Evolutionary conservation across 2,888 invertebrate species (phyloP), one percentile per base, ranked within the genome.

Genomic region (Caenorhabditis panamensis): DNA sequence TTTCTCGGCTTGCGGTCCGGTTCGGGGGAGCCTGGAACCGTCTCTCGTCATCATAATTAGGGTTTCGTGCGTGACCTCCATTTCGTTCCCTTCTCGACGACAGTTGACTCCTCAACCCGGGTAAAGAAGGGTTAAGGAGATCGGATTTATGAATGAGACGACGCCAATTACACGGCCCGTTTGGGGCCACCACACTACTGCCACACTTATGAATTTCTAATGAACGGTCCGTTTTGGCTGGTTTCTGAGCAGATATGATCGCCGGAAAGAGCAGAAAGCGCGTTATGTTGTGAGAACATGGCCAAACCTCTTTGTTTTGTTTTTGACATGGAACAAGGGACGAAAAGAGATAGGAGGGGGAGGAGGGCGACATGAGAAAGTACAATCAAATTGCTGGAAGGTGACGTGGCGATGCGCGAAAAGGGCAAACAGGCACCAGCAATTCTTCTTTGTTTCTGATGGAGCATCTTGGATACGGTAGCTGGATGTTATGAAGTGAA

Each of bases 41-140:
- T 58, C 68, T n/a, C 41, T 54, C 54, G 54, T 59, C 58, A 53
- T 71, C 54, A 71, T 71, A 63, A 71, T 71, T 71, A 71, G 62
- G 54, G 71, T 26, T 59, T 47, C 62, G 44, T 64, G 69, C 69
- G 69, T 71, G 71, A 71, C 71, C 71, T 71, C 71, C 62, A 71
- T 71, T 71, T 71, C 71, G 56, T 20, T 36, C 26, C 54, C 24
- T 31, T 56, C 66, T 67, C 58, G 41, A 22, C 26, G 62, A 71
- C 71, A 63, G 71, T 71, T 71, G 71, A 71, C 71, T 63, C 62
- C 16, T 54, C n/a, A n/a, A 28, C 28, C 18, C 36, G 18, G 51
- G 5, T 36, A 16, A 37, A 37, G 37, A n/a, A 18, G 22, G 28
- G 22, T 16, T 20, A 37, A 37, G 31, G 36, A 51, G 54, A 26